Percentiles rank a stretch among this genome's conserved stretches.
These are phyloP conservation scores for Oncorhynchus mykiss DNA, from an alignment of 2,113 vertebrate genomes.

Conservation along the genomic window DNA sequence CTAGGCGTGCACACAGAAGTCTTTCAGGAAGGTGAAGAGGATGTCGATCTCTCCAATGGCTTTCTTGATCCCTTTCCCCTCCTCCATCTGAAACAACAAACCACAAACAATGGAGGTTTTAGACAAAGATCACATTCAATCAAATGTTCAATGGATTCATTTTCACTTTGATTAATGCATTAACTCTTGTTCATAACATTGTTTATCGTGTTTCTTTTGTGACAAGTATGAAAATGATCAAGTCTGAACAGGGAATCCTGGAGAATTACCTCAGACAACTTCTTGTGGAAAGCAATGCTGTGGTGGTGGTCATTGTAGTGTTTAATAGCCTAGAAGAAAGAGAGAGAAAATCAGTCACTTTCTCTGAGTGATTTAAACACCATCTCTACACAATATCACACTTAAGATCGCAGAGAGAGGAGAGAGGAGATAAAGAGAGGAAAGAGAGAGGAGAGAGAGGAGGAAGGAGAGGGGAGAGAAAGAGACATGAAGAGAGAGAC, in stretches of 20 bases:
- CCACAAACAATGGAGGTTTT: not conserved
- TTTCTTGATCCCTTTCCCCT: constrained; percentile 74
- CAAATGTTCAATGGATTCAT: not conserved
- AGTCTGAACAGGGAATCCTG: not conserved
- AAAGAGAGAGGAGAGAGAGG: too few species aligned
- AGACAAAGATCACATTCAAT: not conserved
- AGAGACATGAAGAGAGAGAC: not conserved
- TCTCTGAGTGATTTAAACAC: not conserved
- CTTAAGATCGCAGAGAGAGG: not conserved
- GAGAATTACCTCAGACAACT: not conserved
- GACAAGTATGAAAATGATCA: not conserved
- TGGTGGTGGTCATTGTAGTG: constrained; percentile 3
- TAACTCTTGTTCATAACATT: too few species aligned
- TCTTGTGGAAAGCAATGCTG: constrained; percentile 18
- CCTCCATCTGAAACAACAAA: constrained; percentile 68
- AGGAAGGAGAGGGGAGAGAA: too few species aligned
- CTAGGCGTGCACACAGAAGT: constrained; percentile 27
- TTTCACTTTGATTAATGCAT: not conserved
- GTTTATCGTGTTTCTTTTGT: not conserved
- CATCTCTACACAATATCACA: not conserved
- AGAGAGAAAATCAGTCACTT: not conserved
- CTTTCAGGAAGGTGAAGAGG: constrained; percentile 67
- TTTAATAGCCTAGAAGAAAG: constrained; percentile 4
- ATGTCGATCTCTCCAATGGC: constrained; percentile 78
- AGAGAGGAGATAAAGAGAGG: too few species aligned